Evolutionary conservation across 2,888 invertebrate species (phyloP), one percentile per base, ranked within the genome.

Genomic region (Pemphredon lugubris): DNA sequence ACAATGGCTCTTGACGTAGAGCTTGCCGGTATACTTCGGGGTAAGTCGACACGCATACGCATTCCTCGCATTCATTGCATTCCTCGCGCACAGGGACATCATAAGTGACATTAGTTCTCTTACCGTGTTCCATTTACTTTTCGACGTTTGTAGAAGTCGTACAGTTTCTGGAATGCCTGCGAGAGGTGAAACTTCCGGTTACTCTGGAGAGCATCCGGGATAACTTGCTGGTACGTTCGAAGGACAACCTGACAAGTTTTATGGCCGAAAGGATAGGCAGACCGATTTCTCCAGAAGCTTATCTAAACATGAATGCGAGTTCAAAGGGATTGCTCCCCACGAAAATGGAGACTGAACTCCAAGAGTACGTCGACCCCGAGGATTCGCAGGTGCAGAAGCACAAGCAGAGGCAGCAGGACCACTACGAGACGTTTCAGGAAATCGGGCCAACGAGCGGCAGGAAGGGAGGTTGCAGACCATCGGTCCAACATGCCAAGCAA

Each of bases 291-390:
- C 84, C 87, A 1, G 88, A 88, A 13, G 84, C 86, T 1, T 90
- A 90, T 39, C 73, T 90, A 26, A 83, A 86, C 40, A 90, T 90
- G 90, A 87, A 79, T 37, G 85, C 84, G 0, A 83, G 84, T 13
- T 77, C 81, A 23, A 84, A 77, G 21, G 68, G 79, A 16, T 68
- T 84, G 5, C 34, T 82, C 3, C 47, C 51, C 5, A 45, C 34
- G 26, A 63, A 65, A 39, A 57, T n/a, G n/a, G 50, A 60, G 11
- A 14, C 23, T 6, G 73, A 83, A 21, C 11, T 63, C 6, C 63
- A 82, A 34, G 81, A 85, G 40, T 81, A 82, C 64, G 76, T 86
- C 1, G 73, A 70, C 0, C 75, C 79, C 11, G 83, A 84, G 1
- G 67, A 68, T 20, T 26, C 59, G 6, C 57, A 26, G 2, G 34